Conservation (phyloP, 1,140 invertebrate species). For the Caerostris extrusa region DNA sequence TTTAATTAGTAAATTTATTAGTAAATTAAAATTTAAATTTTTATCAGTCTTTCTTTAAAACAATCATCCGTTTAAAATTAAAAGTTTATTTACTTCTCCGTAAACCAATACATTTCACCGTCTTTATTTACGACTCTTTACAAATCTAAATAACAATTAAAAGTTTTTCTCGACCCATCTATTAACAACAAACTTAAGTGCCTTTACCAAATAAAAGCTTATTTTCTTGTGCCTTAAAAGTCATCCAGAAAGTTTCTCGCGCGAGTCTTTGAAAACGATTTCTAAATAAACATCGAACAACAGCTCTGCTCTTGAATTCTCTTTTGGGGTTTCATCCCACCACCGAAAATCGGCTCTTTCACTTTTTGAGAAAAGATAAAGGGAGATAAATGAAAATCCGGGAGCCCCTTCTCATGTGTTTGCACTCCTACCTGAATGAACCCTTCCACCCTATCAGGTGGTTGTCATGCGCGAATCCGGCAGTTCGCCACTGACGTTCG, state of each 20-base stretch:
- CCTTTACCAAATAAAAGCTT: too few species aligned
- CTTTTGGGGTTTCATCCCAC: not conserved
- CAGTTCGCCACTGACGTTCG: not conserved
- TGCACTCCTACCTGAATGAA: conserved; percentile 72
- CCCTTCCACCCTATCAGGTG: conserved; percentile 73
- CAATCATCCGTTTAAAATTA: too few species aligned
- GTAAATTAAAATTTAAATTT: too few species aligned
- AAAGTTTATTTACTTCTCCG: too few species aligned
- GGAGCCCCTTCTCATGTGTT: conserved; percentile 43
- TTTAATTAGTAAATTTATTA: too few species aligned
- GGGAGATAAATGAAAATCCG: not conserved
- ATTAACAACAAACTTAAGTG: too few species aligned
- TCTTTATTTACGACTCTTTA: too few species aligned
- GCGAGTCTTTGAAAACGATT: not conserved
- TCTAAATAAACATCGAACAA: not conserved
- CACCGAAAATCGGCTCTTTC: not conserved
- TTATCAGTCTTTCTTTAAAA: too few species aligned
- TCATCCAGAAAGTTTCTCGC: not conserved
- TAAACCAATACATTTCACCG: too few species aligned
- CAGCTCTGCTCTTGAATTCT: not conserved
- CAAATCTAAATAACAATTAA: too few species aligned
- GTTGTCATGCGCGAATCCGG: conserved; percentile 67
- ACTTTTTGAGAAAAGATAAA: not conserved
- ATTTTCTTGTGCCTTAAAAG: too few species aligned
- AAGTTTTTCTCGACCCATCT: too few species aligned